Conservation (phyloP, 2,888 invertebrate genomes). For the Philereme vetulata region DNA sequence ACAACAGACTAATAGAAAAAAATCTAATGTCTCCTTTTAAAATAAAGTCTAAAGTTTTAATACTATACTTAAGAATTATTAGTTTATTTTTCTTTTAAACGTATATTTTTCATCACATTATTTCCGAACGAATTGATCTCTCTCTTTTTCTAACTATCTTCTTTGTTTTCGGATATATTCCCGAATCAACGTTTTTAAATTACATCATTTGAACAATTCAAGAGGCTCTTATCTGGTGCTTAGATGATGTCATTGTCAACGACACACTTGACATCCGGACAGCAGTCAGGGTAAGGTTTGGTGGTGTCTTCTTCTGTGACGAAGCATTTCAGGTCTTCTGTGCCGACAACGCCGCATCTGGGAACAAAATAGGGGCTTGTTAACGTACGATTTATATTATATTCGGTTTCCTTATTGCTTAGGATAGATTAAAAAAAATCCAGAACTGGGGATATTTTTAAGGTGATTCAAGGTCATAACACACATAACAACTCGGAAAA, state of each 20-base stretch:
- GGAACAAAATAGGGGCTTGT: constrained; percentile 31
- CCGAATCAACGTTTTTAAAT: constrained; percentile 21
- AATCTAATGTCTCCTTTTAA: not conserved
- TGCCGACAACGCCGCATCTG: constrained; percentile 59
- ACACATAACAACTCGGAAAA: no score
- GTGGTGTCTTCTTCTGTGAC: constrained; percentile 51
- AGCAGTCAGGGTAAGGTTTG: constrained; percentile 63
- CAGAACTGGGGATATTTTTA: no score
- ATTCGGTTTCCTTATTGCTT: not conserved
- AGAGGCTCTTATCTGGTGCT: constrained; percentile 33
- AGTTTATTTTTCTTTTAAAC: not conserved
- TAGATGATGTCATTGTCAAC: constrained; percentile 54
- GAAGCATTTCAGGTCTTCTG: constrained; percentile 53
- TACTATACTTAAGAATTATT: not conserved
- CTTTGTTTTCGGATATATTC: constrained; percentile 1
- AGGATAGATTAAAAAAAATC: no score
- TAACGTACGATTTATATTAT: not conserved
- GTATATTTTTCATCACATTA: not conserved
- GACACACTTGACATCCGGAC: constrained; percentile 58
- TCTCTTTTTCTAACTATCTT: not conserved
- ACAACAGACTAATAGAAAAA: not conserved
- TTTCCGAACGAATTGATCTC: not conserved
- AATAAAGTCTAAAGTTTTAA: not conserved
- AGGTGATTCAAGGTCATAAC: no score
- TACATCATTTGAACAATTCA: constrained; percentile 39